These are phyloP conservation scores for Lithobates pipiens DNA, from an alignment of 2,797 vertebrate genomes.

Conservation along the genomic window DNA sequence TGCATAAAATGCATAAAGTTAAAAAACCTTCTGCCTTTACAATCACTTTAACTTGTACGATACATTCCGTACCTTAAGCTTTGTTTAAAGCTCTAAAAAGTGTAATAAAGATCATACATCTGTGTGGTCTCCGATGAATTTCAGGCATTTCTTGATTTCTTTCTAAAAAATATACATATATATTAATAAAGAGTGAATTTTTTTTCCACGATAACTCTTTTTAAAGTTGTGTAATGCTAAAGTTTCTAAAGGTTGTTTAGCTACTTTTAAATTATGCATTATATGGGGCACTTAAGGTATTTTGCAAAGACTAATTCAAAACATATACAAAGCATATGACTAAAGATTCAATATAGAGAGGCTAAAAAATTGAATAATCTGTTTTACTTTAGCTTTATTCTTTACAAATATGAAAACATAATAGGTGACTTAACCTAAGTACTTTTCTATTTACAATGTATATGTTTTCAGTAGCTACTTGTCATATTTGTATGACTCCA, in stretches of 20 bases:
- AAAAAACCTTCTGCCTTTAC: no score
- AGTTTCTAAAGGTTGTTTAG: constrained; percentile 9
- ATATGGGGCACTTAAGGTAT: not conserved
- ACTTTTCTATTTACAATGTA: constrained; percentile 28
- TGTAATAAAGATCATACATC: not conserved
- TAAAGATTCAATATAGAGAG: not conserved
- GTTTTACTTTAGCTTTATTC: constrained; percentile 10
- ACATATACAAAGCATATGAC: not conserved
- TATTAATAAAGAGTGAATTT: not conserved
- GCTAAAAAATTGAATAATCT: not conserved
- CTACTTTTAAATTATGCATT: not conserved
- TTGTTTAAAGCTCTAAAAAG: no score
- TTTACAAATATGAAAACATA: constrained; percentile 19
- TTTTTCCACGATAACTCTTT: not conserved
- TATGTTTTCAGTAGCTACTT: not conserved
- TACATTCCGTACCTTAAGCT: no score
- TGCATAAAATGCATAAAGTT: no score
- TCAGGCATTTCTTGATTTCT: not conserved
- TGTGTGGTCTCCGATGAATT: not conserved
- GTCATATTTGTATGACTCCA: not conserved
- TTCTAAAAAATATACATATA: not conserved
- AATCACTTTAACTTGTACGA: no score
- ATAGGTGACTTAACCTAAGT: constrained; percentile 45
- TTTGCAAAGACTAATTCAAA: constrained; percentile 1
- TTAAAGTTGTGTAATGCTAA: not conserved